Conservation (phyloP, 2,888 invertebrate species). For the Yponomeuta evonymella region DNA sequence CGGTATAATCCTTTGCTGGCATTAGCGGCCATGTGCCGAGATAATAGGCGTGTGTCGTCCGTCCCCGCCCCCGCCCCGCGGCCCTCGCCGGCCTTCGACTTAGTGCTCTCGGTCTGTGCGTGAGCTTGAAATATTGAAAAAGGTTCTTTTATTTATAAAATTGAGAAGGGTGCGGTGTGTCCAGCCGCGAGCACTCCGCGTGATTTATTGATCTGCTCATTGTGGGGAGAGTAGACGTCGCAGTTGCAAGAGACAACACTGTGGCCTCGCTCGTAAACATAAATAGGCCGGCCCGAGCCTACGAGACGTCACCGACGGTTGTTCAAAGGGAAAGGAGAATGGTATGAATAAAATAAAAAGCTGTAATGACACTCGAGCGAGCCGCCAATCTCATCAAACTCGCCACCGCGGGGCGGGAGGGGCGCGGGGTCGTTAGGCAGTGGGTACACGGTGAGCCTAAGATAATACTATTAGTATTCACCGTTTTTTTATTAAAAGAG, state of each 20-base stretch:
- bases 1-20: background rate
- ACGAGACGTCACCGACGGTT: background rate
- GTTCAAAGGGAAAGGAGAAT: constrained; percentile 5
- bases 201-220: constrained; percentile 3
- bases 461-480: background rate
- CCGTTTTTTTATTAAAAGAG: background rate
- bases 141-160: background rate
- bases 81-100: background rate
- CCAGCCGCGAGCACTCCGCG: background rate
- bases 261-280: constrained; percentile 2
- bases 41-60: constrained; percentile 1
- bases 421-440: background rate
- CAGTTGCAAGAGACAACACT: background rate
- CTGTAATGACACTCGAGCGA: constrained; percentile 13
- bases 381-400: constrained; percentile 8
- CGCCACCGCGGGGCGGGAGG: background rate
- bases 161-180: background rate
- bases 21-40: background rate
- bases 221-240: background rate
- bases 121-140: constrained; percentile 1
- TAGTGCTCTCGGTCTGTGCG: background rate
- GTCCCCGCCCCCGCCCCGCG: background rate
- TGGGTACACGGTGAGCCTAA: background rate
- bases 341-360: constrained; percentile 10
- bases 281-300: constrained; percentile 1